Base-by-base conservation (phyloP, 2,888 invertebrate species). In the Chymomyza amoena region DNA sequence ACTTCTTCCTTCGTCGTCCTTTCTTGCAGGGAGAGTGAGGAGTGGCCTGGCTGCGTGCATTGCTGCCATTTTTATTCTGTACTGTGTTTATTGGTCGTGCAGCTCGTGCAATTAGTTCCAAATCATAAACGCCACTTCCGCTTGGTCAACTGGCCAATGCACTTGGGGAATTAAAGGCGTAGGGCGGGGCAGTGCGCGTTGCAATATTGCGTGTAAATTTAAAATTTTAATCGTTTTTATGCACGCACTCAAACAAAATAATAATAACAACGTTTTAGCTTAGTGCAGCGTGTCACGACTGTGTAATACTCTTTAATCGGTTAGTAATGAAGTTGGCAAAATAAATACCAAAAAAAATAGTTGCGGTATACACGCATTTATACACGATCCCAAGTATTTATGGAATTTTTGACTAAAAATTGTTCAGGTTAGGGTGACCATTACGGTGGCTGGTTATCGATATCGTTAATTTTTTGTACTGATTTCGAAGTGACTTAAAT, bases 41-140 rank as follows among this genome's bases (percentile, higher is more conserved):
- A 32, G 9, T 9, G 32, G 6, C 32, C 25, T 70, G 65, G 62
- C 18, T 63, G 60, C 64, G 54, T 50, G 61, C 67, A 66, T 66
- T 68, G 72, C 59, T 66, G 72, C 18, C n/a, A 28, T 70, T 64
- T 68, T 67, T 69, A 61, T 64, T 61, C 74, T 72, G 73, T 77
- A 70, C 72, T 70, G 74, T 76, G 74, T 71, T 84, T 80, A 78
- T 77, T 77, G 84, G 79, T 73, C 76, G 72, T 77, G 79, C 76
- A 66, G 64, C 63, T 73, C 65, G 62, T 82, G 79, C 88, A 85
- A 87, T 85, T 87, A 87, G 84, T 84, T 84, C 86, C 80, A 84
- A 87, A 87, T 81, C 84, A 86, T 85, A 85, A 87, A 81, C 77
- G 79, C 76, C 74, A 79, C 77, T 81, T 81, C 87, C 77, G 79